A percentile compares a stretch with the other conserved stretches of the same genome.
Conservation (phyloP, 2,888 invertebrate species). For the Pammene aurita region DNA sequence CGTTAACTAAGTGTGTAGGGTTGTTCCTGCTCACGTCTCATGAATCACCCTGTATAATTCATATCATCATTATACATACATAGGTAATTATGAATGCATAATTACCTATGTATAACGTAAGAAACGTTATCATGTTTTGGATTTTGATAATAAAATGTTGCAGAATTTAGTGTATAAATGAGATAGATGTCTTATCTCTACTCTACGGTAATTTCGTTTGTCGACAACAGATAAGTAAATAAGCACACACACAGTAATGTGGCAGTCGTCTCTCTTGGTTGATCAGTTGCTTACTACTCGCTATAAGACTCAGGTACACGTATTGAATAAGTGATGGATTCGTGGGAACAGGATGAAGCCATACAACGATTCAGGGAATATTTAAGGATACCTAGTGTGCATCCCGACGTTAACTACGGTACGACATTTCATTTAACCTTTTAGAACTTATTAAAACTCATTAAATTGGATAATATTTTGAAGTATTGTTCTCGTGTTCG, state of each 20-base stretch:
- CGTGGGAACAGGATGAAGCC: conserved; percentile 80
- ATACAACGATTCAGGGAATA: conserved; percentile 93
- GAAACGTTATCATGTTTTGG: too few relatives aligned
- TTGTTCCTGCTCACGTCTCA: too few relatives aligned
- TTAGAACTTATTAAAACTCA: neutral
- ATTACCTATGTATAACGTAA: too few relatives aligned
- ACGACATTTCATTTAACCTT: conserved; percentile 54
- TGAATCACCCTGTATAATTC: too few relatives aligned
- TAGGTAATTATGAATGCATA: too few relatives aligned
- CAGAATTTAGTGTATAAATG: too few relatives aligned
- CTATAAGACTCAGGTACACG: neutral
- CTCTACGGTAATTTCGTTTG: neutral
- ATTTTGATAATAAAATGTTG: too few relatives aligned
- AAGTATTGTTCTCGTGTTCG: too few relatives aligned
- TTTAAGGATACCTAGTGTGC: conserved; percentile 93
- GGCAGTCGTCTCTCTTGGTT: neutral
- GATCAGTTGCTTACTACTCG: conserved; percentile 12
- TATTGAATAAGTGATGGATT: conserved; percentile 29
- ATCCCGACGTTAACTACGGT: conserved; percentile 94
- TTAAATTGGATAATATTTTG: too few relatives aligned
- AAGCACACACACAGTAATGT: too few relatives aligned
- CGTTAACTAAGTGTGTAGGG: too few relatives aligned
- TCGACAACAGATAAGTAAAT: neutral
- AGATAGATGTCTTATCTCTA: conserved; percentile 6
- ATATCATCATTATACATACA: too few relatives aligned